These are phyloP conservation scores for Neoaliturus tenellus DNA, from an alignment of 2,888 invertebrate genomes.

Conservation along the genomic window DNA sequence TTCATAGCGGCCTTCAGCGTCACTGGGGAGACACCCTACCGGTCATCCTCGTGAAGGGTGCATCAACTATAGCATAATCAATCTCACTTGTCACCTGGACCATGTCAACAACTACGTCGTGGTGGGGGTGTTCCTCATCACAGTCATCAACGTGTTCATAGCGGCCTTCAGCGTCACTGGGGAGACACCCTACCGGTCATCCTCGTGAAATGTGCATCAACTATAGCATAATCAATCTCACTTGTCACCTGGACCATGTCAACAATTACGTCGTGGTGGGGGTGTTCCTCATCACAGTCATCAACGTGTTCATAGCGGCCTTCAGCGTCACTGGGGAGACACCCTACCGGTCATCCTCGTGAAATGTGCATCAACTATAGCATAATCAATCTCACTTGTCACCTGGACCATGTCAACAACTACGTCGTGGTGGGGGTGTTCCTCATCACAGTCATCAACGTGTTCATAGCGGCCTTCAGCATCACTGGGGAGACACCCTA, in stretches of 20 bases:
- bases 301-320: conserved; percentile 92
- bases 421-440: conserved; percentile 90
- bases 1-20: conserved; percentile 91
- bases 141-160: conserved; percentile 92
- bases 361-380: too few species aligned
- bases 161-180: conserved; percentile 83
- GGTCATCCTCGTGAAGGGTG: too few species aligned
- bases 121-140: conserved; percentile 89
- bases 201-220: too few species aligned
- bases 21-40: not conserved
- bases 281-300: conserved; percentile 89
- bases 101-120: conserved; percentile 90
- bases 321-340: conserved; percentile 76
- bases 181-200: not conserved
- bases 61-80: too few species aligned
- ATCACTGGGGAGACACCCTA: conserved; percentile 1
- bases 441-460: conserved; percentile 90
- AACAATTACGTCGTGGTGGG: conserved; percentile 91
- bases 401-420: conserved; percentile 90
- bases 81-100: too few species aligned
- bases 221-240: too few species aligned
- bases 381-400: too few species aligned
- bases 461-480: conserved; percentile 93
- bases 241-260: too few species aligned
- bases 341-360: not conserved